phyloP scores from a whole-genome alignment of 2,888 invertebrate species.

The Ctenicera cuprea region DNA sequence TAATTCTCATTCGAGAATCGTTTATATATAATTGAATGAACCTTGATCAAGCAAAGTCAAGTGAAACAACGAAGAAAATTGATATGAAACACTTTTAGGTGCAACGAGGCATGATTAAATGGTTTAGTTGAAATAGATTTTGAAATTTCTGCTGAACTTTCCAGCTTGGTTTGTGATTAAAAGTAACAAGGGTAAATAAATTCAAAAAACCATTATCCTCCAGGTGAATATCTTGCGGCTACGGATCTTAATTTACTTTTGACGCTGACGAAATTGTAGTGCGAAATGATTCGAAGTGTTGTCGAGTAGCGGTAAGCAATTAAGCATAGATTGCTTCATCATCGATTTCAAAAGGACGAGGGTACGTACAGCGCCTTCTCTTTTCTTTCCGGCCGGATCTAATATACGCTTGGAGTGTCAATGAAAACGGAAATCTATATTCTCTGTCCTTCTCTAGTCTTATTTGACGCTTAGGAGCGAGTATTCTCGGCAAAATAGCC shows the following conservation, averaged over 20 bases:
- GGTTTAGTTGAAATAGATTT: conserved; percentile 7
- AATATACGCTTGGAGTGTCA: conserved; percentile 63
- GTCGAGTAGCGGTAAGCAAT: conserved; percentile 52
- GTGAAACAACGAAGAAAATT: too few species aligned
- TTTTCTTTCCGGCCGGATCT: conserved; percentile 61
- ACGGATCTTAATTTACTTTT: conserved; percentile 48
- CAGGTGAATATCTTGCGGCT: conserved; percentile 33
- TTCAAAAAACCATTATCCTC: conserved; percentile 16
- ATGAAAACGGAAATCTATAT: conserved; percentile 60
- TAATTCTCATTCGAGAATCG: too few species aligned
- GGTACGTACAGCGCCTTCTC: conserved; percentile 43
- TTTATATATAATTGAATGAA: too few species aligned
- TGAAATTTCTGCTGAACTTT: conserved; percentile 6
- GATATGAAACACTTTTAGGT: too few species aligned
- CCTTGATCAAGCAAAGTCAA: too few species aligned
- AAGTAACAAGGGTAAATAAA: conserved; percentile 11
- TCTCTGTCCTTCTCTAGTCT: conserved; percentile 45
- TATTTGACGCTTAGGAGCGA: conserved; percentile 46
- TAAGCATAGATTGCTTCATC: conserved; percentile 60
- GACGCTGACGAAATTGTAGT: conserved; percentile 48
- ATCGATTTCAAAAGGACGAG: conserved; percentile 60
- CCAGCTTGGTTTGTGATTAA: neutral
- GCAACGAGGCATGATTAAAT: neutral
- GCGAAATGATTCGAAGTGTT: conserved; percentile 47
- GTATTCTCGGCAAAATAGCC: conserved; percentile 42